Evolutionary conservation across 2,113 vertebrate genomes (phyloP), one percentile per base, ranked within the genome.

Genomic region (Esox niger): DNA sequence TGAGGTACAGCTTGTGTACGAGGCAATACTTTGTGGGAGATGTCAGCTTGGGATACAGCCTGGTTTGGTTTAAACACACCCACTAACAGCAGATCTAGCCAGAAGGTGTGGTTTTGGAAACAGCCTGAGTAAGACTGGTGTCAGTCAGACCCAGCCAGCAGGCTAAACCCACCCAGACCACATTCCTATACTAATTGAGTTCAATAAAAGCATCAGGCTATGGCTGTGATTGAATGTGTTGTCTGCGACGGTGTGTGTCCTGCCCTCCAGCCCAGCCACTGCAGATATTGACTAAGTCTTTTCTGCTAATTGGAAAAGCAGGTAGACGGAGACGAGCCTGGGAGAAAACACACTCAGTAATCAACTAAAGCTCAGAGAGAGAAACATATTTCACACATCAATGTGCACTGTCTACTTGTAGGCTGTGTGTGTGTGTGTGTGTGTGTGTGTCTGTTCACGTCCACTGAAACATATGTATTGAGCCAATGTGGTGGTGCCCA

Each of bases 331-430:
- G 81, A 76, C 76, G 69, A 76, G 83, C 76, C 78, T 75, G 78
- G 84, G 83, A 80, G 81, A 88, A 87, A 88, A 86, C 84, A 88
- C 78, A 88, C 82, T 79, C 83, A 63, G 85, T 90, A 89, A 92
- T 91, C 89, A 92, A 88, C 84, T 81, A 80, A 77, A 49, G 76
- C 71, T 84, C 81, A 84, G 83, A 87, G 86, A 89, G 87, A 87
- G 85, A 90, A 90, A 88, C 84, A 85, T 78, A 92, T 92, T 92
- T 91, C 91, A 92, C 79, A 88, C 88, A 90, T 90, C 87, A 88
- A 88, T 84, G 89, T 90, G 80, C 76, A 81, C 69, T 83, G 33
- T 47, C 61, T 23, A 35, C 27, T 10, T 11, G 8, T 31, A 20
- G n/a, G 6, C 1, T 79, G 77, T 69, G 76, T 63, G 76, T 71